Evolutionary conservation across 2,888 invertebrate genomes (phyloP).

Genomic region (Entomobrya proxima): DNA sequence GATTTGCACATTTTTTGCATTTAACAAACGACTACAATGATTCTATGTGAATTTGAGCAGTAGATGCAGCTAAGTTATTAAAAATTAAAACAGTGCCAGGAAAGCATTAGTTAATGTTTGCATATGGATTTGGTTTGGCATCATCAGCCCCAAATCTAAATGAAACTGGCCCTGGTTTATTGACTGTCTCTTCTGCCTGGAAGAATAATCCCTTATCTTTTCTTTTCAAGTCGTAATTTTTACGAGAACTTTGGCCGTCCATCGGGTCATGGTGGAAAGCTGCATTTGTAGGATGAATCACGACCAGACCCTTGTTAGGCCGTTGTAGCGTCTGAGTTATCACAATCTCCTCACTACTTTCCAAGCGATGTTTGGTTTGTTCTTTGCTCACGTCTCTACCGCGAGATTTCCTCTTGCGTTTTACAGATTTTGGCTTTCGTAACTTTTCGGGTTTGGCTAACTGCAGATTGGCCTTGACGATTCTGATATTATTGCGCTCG

Average conservation of each 20-base stretch:
- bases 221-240: constrained; percentile 17
- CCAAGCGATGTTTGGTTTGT: not conserved
- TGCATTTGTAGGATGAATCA: constrained; percentile 51
- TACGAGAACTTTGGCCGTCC: not conserved
- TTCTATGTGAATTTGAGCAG: too few species aligned
- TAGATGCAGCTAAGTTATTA: too few species aligned
- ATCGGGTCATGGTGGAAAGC: constrained; percentile 18
- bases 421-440: not conserved
- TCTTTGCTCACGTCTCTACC: not conserved
- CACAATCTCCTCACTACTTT: not conserved
- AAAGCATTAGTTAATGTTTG: not conserved
- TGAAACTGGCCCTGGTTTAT: not conserved
- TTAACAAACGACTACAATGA: not conserved
- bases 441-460: not conserved
- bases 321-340: not conserved
- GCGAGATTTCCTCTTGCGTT: not conserved
- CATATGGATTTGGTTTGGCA: constrained; percentile 41
- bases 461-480: not conserved
- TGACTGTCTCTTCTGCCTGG: not conserved
- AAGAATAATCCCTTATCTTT: constrained; percentile 48
- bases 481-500: not conserved
- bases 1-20: not conserved
- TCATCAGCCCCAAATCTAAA: constrained; percentile 58
- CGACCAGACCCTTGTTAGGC: constrained; percentile 1
- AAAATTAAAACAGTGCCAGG: not conserved